Evolutionary conservation across 2,113 vertebrate species (phyloP), one percentile per base, ranked within the genome.

Genomic region (Hydrolagus affinis): DNA sequence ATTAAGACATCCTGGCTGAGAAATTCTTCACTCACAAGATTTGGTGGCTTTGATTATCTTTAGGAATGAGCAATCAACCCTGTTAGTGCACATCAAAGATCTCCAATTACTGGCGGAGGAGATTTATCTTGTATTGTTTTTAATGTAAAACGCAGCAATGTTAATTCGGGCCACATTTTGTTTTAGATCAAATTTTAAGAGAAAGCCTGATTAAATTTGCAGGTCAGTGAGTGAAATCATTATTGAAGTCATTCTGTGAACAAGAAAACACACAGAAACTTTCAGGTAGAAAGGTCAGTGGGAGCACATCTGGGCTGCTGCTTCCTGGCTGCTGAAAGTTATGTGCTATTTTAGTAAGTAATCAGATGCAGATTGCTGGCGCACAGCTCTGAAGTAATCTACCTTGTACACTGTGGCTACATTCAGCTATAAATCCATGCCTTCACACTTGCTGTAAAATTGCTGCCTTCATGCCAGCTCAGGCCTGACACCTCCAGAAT

Each of bases 291-390:
- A 32, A 28, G 15, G 19, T 66, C 62, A 66, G 15, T 17, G 66
- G 21, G 19, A 66, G 28, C 78, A 83, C 78, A 83, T 66, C 60
- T 68, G 62, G 30, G 25, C 78, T 83, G 25, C 60, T 83, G 25
- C 23, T 83, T 83, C 66, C 25, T 64, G 78, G 78, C 62, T 66
- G 30, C 15, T 68, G 25, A 25, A 66, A 83, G 78, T 83, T 66
- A 83, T 83, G 78, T 30, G 60, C 62, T 17, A 80, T 62, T 83
- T 83, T n/a, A 83, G 21, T 44, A 75, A 30, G 21, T 75, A 75
- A 75, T 75, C 76, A 64, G 60, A 66, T 68, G 62, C 60, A 66
- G 60, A 68, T 83, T 64, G 77, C 60, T 25, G 8, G 78, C 32
- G 60, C 23, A 32, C 32, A 28, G 15, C 62, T 83, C 62, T 68